Conservation (phyloP, 2,888 invertebrate species). For the Pterostichus niger region DNA sequence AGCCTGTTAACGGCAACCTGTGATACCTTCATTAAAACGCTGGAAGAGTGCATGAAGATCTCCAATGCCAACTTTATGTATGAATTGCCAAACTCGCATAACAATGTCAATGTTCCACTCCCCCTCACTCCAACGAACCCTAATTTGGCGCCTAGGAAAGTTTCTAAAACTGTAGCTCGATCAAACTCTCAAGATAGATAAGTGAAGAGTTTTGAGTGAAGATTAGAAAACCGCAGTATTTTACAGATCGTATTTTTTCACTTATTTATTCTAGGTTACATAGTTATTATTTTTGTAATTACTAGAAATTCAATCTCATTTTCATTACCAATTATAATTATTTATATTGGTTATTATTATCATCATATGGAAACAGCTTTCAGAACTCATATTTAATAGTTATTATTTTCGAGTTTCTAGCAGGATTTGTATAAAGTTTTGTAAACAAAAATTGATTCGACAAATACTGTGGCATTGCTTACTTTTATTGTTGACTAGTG, state of each 20-base stretch:
- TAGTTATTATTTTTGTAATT: constrained; percentile 25
- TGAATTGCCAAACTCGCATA: constrained; percentile 72
- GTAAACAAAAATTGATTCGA: constrained; percentile 36
- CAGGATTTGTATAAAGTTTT: constrained; percentile 12
- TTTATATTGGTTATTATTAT: constrained; percentile 18
- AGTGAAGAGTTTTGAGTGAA: not conserved
- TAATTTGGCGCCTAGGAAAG: constrained; percentile 72
- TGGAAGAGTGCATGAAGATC: constrained; percentile 89
- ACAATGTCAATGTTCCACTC: constrained; percentile 72
- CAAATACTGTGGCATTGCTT: constrained; percentile 41
- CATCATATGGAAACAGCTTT: too few relatives aligned
- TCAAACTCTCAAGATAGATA: constrained; percentile 69
- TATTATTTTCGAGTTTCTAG: too few relatives aligned
- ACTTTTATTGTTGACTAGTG: constrained; percentile 29
- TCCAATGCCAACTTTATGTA: constrained; percentile 77
- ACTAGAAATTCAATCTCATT: constrained; percentile 51
- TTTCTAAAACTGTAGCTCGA: constrained; percentile 67
- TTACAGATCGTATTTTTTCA: constrained; percentile 28
- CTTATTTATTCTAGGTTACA: not conserved
- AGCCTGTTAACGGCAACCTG: constrained; percentile 87
- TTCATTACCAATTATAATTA: constrained; percentile 18
- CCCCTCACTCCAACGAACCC: constrained; percentile 72
- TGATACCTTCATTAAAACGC: constrained; percentile 89
- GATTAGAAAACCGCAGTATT: constrained; percentile 32
- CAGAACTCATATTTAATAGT: too few relatives aligned